Evolutionary conservation across 2,888 invertebrate species (phyloP).

Genomic region (Cepaea hortensis): DNA sequence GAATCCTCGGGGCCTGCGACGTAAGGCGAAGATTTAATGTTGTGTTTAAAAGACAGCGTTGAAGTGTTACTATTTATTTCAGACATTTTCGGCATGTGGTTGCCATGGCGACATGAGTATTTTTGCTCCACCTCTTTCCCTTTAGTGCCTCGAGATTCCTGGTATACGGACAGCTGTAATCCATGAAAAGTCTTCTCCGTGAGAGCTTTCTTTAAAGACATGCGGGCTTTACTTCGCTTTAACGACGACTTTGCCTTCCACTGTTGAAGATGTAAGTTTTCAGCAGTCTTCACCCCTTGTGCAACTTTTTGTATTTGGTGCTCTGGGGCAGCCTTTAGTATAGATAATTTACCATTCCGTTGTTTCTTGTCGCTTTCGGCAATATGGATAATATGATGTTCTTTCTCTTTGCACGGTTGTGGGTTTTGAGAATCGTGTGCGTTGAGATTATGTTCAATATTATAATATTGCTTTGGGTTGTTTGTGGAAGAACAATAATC

Average conservation of each 20-base stretch:
- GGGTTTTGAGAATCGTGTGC: not conserved
- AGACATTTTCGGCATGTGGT: not conserved
- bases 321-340: not conserved
- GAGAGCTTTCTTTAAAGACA: constrained; percentile 59
- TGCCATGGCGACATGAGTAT: constrained; percentile 37
- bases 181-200: constrained; percentile 33
- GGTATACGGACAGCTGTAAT: not conserved
- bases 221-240: constrained; percentile 60
- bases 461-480: not conserved
- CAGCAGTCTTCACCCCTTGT: constrained; percentile 31
- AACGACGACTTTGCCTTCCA: constrained; percentile 45
- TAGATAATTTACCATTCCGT: not conserved
- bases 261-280: constrained; percentile 1
- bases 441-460: not conserved
- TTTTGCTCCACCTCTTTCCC: constrained; percentile 50
- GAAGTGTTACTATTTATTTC: not conserved
- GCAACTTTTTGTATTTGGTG: not conserved
- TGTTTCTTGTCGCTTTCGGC: not conserved
- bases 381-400: not conserved
- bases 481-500: constrained; percentile 16
- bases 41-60: not conserved
- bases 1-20: not conserved
- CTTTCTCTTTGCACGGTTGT: too few relatives aligned
- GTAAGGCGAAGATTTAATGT: not conserved
- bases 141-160: constrained; percentile 39